Conservation (phyloP, 2,888 invertebrate species). For the Agrochola lychnidis region DNA sequence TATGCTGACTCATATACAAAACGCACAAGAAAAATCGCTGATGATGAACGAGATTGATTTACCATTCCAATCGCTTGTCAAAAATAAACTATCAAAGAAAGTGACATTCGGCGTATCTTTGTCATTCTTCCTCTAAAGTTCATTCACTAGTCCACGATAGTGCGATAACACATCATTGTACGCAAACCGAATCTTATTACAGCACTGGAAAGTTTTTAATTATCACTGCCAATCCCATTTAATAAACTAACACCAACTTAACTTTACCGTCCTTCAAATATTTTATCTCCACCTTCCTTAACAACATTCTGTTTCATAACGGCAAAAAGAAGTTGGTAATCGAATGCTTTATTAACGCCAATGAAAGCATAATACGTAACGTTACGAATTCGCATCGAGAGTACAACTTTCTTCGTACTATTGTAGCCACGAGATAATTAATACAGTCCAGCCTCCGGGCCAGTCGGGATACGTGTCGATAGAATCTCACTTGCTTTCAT, state of each 20-base stretch:
- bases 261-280: conserved; percentile 11
- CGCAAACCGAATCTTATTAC: conserved; percentile 73
- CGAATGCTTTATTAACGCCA: conserved; percentile 70
- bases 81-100: conserved; percentile 59
- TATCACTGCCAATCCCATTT: conserved; percentile 75
- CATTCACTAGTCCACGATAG: conserved; percentile 60
- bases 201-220: conserved; percentile 85
- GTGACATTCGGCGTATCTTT: conserved; percentile 57
- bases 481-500: conserved; percentile 60
- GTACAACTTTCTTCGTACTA: conserved; percentile 82
- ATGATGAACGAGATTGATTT: conserved; percentile 44
- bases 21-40: conserved; percentile 19
- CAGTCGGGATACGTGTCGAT: conserved; percentile 48
- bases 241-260: conserved; percentile 48
- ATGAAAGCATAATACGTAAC: conserved; percentile 78
- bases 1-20: conserved; percentile 13
- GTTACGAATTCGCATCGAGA: conserved; percentile 80
- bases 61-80: conserved; percentile 23
- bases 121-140: conserved; percentile 58
- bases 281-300: neutral
- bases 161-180: conserved; percentile 68
- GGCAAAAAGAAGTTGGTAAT: conserved; percentile 56
- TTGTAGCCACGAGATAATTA: conserved; percentile 81
- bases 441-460: conserved; percentile 70
- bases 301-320: conserved; percentile 22